Percentiles rank a stretch among this genome's conserved stretches.
phyloP scores from a whole-genome alignment of 2,888 invertebrate species.

The Uropetala carovei region DNA sequence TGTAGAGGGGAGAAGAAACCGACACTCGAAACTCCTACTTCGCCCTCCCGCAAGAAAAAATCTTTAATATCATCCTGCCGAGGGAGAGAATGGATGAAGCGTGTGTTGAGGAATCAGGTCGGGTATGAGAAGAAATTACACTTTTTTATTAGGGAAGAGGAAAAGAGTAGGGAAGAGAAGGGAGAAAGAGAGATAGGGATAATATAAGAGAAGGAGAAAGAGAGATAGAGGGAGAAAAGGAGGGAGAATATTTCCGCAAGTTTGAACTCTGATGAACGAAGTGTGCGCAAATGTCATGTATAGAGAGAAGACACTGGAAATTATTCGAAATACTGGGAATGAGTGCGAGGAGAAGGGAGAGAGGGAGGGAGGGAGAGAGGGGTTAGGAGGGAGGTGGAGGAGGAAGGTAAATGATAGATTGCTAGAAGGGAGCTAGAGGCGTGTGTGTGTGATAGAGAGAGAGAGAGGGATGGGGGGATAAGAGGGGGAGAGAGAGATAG shows the following conservation, averaged over 20 bases:
- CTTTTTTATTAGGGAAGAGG: neutral
- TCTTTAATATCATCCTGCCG: conserved; percentile 41
- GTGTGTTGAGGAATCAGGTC: neutral
- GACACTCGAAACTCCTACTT: neutral
- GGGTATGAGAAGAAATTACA: too few relatives aligned
- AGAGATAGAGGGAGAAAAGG: neutral
- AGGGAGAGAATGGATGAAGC: neutral
- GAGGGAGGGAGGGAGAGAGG: too few relatives aligned
- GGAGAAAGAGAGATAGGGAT: neutral
- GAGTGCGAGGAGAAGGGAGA: neutral
- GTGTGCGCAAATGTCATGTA: conserved; percentile 59
- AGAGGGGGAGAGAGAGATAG: too few relatives aligned
- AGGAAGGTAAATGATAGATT: too few relatives aligned
- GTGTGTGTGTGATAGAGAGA: too few relatives aligned
- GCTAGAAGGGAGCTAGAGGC: too few relatives aligned
- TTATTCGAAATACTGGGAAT: neutral
- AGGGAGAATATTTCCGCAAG: conserved; percentile 16
- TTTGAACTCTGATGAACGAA: conserved; percentile 42
- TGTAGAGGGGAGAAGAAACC: neutral
- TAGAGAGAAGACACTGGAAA: conserved; percentile 47
- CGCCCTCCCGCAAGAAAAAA: neutral
- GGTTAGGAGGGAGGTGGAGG: too few relatives aligned
- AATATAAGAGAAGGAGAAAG: neutral
- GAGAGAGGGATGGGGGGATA: too few relatives aligned
- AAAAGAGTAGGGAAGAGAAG: neutral